phyloP scores from a whole-genome alignment of 2,888 invertebrate species.

The Cryptophagus acutangulus region DNA sequence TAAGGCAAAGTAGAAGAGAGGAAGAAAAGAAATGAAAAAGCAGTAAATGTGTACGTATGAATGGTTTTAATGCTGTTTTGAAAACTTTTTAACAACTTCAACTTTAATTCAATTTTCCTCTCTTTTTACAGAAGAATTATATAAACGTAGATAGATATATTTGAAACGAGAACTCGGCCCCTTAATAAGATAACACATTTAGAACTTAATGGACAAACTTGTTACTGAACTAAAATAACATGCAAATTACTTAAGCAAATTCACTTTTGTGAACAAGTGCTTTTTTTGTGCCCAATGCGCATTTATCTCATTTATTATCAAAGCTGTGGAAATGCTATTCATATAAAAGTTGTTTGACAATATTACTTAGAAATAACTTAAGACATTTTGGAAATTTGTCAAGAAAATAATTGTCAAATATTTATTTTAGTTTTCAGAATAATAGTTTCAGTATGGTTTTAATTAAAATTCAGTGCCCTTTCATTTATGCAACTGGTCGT shows the following conservation, averaged over 20 bases:
- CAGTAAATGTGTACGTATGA: conserved; percentile 28
- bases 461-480: too few relatives aligned
- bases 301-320: too few relatives aligned
- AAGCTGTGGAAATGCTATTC: too few relatives aligned
- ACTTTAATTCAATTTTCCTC: conserved; percentile 39
- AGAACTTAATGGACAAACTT: conserved; percentile 22
- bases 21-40: conserved; percentile 19
- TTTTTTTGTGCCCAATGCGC: conserved; percentile 4
- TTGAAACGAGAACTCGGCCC: conserved; percentile 37
- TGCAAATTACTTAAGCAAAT: conserved; percentile 25
- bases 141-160: too few relatives aligned
- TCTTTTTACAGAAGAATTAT: too few relatives aligned
- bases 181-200: conserved; percentile 37
- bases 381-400: not conserved
- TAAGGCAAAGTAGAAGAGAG: conserved; percentile 6
- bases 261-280: conserved; percentile 4
- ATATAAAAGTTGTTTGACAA: too few relatives aligned
- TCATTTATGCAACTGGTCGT: too few relatives aligned
- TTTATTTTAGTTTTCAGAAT: too few relatives aligned
- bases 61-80: conserved; percentile 30
- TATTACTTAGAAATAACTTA: conserved; percentile 1
- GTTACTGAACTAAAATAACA: conserved; percentile 6
- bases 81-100: conserved; percentile 39
- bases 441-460: too few relatives aligned
- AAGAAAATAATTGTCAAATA: too few relatives aligned